Evolutionary conservation across 2,888 invertebrate genomes (phyloP), one percentile per base, ranked within the genome.

Genomic region (Phragmatobia fuliginosa): DNA sequence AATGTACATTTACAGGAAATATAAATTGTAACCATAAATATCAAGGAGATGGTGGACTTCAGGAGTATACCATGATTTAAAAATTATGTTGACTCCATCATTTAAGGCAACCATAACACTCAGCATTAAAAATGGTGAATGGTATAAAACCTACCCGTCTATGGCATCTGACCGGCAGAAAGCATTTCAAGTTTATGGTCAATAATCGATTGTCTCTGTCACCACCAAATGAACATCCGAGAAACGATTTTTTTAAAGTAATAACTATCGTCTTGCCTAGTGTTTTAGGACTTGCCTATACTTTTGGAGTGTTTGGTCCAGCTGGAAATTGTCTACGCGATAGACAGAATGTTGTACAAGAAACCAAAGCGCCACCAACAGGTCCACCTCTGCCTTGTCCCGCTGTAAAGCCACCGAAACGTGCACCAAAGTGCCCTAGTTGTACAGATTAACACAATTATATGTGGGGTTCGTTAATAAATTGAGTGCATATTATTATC

Each of bases 141-240:
- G 88, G 89, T 21, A 86, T 90, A 38, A 92, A 92, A 76, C 93
- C 93, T 3, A 86, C 88, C 0, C 90, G 82, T 25, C 83, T 93
- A 2, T 93, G 91, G 91, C 76, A 85, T 45, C 74, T 82, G 2
- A 92, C 91, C 2, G 84, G 90, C 0, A 81, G 2, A 41, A 88
- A 88, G 61, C 84, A 90, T 52, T 83, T 87, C 11, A 62, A 66
- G 14, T 80, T 73, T 0, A 72, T 85, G 18, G 36, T 91, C 2
- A 70, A 72, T 0, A 77, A 87, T 14, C 83, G 84, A 11, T 0
- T 6, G 21, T 36, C 16, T 28, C 16, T 65, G 2, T 16, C 49
- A n/a, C 45, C n/a, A 8, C 0, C 7, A 2, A 41, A 62, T 28
- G 45, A 49, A 21, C 52, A 32, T 21, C 49, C 10, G 4, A n/a